Base-by-base conservation (phyloP, 2,797 vertebrate genomes). In the Phaenicophaeus curvirostris region DNA sequence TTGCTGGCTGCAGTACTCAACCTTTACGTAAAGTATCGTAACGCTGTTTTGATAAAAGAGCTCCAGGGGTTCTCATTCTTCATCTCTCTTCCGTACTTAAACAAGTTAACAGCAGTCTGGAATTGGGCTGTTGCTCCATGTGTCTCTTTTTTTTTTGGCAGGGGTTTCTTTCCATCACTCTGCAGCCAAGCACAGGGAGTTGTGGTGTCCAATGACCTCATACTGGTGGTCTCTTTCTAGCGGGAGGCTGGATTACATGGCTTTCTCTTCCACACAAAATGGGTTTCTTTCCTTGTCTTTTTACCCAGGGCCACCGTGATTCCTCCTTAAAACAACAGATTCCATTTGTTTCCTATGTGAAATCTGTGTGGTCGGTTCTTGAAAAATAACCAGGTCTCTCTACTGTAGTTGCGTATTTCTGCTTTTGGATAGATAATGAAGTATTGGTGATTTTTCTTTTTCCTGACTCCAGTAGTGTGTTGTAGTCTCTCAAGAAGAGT, bases 61-160 rank as follows among this genome's bases (percentile, higher is more conserved):
- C 66, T 58, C 68, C 0, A 12, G 51, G 42, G 33, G 54, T 50
- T 72, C 81, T 82, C 76, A 48, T 77, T 87, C 41, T n/a, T 93
- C 67, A 31, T 85, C 63, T 87, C 51, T 76, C 68, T 77, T 86
- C 57, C 4, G 6, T 39, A 30, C 1, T 93, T 85, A 44, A 87
- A 65, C 73, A 89, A 69, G 51, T 79, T 94, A 90, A 89, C 21
- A 76, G 67, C 42, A 62, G 39, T 48, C 51, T 93, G 90, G 90
- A 69, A 66, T 13, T 67, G 77, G 54, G 28, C 74, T 84, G 14
- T 44, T 90, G 54, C 37, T 90, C 41, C 84, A 50, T 1, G 1
- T 77, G 68, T 76, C 46, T 76, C 46, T 85, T 65, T 85, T 85
- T 85, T 85, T 48, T 90, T 51, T 46, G 72, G 91, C 89, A 84